Base-by-base conservation (phyloP, 2,888 invertebrate species). In the Glyphotaelius pellucidus region DNA sequence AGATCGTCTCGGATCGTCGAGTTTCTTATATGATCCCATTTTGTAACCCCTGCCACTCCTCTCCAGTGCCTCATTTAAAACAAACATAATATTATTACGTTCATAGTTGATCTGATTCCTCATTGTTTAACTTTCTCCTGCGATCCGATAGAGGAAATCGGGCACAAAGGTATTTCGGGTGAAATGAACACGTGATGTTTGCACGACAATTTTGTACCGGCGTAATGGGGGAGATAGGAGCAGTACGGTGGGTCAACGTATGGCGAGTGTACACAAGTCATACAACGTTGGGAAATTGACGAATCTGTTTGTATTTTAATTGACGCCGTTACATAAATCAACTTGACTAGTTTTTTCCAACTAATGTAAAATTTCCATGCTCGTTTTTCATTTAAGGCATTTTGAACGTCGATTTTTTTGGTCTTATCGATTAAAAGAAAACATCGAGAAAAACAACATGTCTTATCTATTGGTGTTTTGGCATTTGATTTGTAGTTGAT, bases 101-200 rank as follows among this genome's bases (percentile, higher is more conserved):
- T 67, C 67, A 67, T 67, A n/a, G 67, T 67, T 67, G 67, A n/a
- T 25, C 25, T 67, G 67, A 7, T 9, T 67, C n/a, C 67, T 2
- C 9, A 67, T 52, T 4, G 7, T 67, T 7, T 67, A 25, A 67
- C 31, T 32, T 32, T 25, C 32, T 42, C 81, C 32, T 1, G 81
- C 14, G 81, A 81, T 81, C 81, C 32, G 81, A 32, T 81, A 81
- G 32, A 32, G 81, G 32, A 81, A 81, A 67, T 19, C 14, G 32
- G 32, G 81, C 32, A 32, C 31, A 81, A 32, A 81, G 81, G 32
- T 81, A 81, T 81, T 81, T 4, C 31, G 19, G 67, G 7, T 31
- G 31, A 81, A 32, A 81, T 81, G 14, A 81, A 32, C 81, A 81
- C 81, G 81, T 81, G 81, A 81, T 81, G 32, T 81, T 81, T 81